A percentile compares a stretch with the other conserved stretches of the same genome.
phyloP scores from a whole-genome alignment of 2,113 vertebrate genomes.

The Oreochromis tanganicae region DNA sequence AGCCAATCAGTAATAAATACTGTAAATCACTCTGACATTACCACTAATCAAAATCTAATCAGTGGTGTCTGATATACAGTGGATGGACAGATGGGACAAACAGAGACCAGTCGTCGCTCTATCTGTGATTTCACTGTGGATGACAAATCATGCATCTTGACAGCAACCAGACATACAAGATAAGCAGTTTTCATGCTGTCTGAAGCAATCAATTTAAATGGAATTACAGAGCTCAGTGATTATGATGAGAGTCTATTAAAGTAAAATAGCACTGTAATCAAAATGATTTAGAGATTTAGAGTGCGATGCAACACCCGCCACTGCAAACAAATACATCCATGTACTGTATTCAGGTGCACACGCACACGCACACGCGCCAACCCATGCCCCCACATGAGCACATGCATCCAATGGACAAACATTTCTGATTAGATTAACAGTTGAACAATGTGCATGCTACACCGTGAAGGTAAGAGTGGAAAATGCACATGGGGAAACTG shows the following conservation, averaged over 20 bases:
- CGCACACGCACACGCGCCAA: not conserved
- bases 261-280: slow-evolving; percentile 54
- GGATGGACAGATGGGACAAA: slow-evolving; percentile 2
- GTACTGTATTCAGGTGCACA: not conserved
- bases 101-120: not conserved
- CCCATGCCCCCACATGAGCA: not conserved
- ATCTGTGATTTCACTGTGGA: slow-evolving; percentile 29
- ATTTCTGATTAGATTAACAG: slow-evolving; percentile 27
- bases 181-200: slow-evolving; percentile 51
- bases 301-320: not conserved
- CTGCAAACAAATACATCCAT: slow-evolving; percentile 5
- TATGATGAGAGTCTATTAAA: slow-evolving; percentile 61
- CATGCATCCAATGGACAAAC: not conserved
- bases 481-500: slow-evolving; percentile 39
- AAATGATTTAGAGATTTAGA: slow-evolving; percentile 46
- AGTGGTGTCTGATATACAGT: not conserved
- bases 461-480: slow-evolving; percentile 11
- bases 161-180: slow-evolving; percentile 43
- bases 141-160: slow-evolving; percentile 45
- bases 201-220: slow-evolving; percentile 53
- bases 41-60: not conserved
- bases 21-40: not conserved
- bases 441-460: slow-evolving; percentile 4
- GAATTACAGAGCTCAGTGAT: slow-evolving; percentile 61
- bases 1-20: not conserved